These are phyloP conservation scores for Chrosomus eos DNA, from an alignment of 2,797 vertebrate genomes.

Conservation along the genomic window DNA sequence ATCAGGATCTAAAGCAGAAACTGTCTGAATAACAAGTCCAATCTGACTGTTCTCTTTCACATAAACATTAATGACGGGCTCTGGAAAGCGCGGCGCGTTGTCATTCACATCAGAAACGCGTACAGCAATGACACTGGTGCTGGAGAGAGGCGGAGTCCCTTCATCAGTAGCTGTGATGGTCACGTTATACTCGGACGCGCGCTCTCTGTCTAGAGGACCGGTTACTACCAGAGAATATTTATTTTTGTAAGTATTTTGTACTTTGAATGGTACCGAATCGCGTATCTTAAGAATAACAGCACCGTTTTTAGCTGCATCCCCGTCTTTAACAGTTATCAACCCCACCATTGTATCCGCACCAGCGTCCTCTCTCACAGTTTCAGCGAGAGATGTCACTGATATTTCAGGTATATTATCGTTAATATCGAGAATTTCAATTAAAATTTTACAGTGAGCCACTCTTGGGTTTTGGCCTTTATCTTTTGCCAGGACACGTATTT, in stretches of 20 bases:
- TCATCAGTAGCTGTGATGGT: not conserved
- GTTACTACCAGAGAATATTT: constrained; percentile 63
- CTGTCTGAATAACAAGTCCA: constrained; percentile 63
- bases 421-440: constrained; percentile 63
- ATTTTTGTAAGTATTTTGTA: constrained; percentile 63
- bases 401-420: constrained; percentile 66
- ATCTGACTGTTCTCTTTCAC: constrained; percentile 73
- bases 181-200: constrained; percentile 47
- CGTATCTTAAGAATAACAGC: constrained; percentile 58
- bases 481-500: constrained; percentile 71
- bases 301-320: constrained; percentile 72
- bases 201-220: constrained; percentile 61
- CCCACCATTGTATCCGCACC: constrained; percentile 71
- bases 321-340: constrained; percentile 70
- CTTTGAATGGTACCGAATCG: constrained; percentile 65
- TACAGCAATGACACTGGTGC: constrained; percentile 3
- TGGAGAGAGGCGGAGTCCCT: constrained; percentile 54
- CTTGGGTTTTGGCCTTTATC: constrained; percentile 67
- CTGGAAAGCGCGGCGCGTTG: constrained; percentile 67
- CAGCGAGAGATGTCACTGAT: constrained; percentile 69
- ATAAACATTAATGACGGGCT: constrained; percentile 63
- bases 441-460: constrained; percentile 70
- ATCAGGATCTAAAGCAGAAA: constrained; percentile 69
- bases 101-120: constrained; percentile 72
- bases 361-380: constrained; percentile 71